Base-by-base conservation (phyloP, 1,140 invertebrate species). In the Heterodera carotae region DNA sequence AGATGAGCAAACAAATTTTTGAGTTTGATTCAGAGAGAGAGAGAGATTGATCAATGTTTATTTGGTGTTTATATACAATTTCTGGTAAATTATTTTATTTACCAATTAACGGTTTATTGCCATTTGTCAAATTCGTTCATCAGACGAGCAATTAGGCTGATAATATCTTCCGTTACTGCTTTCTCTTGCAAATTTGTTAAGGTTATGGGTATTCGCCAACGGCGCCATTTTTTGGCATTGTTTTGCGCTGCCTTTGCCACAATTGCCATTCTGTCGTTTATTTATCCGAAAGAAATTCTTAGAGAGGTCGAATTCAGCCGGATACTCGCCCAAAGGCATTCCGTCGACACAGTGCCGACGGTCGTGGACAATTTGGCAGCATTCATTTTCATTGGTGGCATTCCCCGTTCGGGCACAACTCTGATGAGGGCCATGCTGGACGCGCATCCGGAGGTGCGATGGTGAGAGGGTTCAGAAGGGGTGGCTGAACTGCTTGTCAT, bases 361-460 rank as follows among this genome's bases (percentile, higher is more conserved):
- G 27, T 6, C 2, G 62, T 34, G 12, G 62, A 66, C 62, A 62
- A 75, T 34, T 72, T 79, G 33, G 10, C 3, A 18, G 27, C 34
- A 10, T 43, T 82, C 34, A 33, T 82, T 68, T 78, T 81, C 69
- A 72, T 82, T 34, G 81, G 82, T 27, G 82, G 82, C 25, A 83
- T 83, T 67, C 82, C 82, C n/a, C 48, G 81, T 39, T 81, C 78
- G 56, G 77, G 82, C 33, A 81, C 81, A 15, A 82, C 82, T 29
- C 43, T 81, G 72, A 95, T 97, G 92, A 91, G 97, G 87, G 96
- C 95, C 77, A 96, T 99, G 93, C 90, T 99, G 70, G 97, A 99
- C 90, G 96, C 97, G 60, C 97, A 99, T 91, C 94, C 94, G n/a
- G 93, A 94, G 88, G 93, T 98, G 82, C 92, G 95, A 89, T 99